Evolutionary conservation across 2,797 vertebrate genomes (phyloP).

Genomic region (Eulemur mongoz): DNA sequence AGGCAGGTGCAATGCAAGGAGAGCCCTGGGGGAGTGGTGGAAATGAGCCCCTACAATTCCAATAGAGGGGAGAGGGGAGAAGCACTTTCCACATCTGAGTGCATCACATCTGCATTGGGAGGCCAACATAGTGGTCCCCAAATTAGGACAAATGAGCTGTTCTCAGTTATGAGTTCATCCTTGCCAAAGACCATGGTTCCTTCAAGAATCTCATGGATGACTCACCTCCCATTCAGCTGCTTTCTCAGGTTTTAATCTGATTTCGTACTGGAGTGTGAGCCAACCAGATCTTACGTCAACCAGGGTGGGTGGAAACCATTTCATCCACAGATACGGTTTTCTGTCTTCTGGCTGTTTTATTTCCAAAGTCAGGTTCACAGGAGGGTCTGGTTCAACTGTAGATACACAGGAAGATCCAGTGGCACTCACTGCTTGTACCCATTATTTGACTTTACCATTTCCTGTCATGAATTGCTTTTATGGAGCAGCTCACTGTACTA

Average conservation of each 20-base stretch:
- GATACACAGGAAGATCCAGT: conserved; percentile 67
- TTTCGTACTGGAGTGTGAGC: conserved; percentile 94
- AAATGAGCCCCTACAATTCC: not conserved
- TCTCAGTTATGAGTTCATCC: not conserved
- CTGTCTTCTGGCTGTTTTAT: conserved; percentile 85
- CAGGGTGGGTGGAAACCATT: conserved; percentile 91
- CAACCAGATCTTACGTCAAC: conserved; percentile 94
- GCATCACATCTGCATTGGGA: not conserved
- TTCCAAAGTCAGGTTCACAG: conserved; percentile 89
- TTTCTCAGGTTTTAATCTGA: conserved; percentile 89
- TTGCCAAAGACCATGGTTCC: not conserved
- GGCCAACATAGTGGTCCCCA: rapidly evolving
- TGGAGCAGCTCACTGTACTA: not conserved
- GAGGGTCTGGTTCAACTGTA: conserved; percentile 94
- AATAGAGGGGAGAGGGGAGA: not conserved
- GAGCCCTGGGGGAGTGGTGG: not conserved
- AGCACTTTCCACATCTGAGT: not conserved
- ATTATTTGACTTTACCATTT: not conserved
- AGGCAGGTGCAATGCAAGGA: not conserved
- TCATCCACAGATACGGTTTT: conserved; percentile 88
- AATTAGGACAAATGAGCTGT: not conserved
- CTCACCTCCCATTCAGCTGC: conserved; percentile 92
- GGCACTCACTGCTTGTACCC: not conserved
- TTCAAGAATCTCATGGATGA: not conserved
- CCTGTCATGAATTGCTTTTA: not conserved